A percentile compares a stretch with the other conserved stretches of the same genome.
Conservation (phyloP, 2,888 invertebrate genomes). For the Oscheius onirici region DNA sequence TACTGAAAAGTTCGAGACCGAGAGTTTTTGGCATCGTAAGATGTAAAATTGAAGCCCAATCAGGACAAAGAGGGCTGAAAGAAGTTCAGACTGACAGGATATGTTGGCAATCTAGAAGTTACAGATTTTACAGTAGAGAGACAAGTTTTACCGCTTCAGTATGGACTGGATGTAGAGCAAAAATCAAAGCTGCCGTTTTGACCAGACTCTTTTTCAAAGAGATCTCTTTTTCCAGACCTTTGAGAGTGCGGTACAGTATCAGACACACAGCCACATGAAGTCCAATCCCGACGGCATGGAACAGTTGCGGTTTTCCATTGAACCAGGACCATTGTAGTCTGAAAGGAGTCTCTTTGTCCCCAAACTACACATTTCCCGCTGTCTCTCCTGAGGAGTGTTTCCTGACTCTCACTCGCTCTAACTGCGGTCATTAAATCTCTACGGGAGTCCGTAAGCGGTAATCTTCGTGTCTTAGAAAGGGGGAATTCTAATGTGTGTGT, state of each 20-base stretch:
- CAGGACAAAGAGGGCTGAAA: constrained; percentile 84
- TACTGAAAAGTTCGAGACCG: constrained; percentile 75
- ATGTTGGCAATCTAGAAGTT: constrained; percentile 81
- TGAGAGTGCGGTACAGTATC: constrained; percentile 44
- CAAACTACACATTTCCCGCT: neutral
- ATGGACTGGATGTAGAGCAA: constrained; percentile 91
- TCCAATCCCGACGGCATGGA: constrained; percentile 82
- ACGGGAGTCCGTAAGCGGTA: too few relatives aligned
- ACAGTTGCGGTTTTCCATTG: constrained; percentile 74
- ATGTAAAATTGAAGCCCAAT: constrained; percentile 70
- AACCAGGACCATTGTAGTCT: constrained; percentile 77
- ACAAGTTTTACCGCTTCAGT: constrained; percentile 81
- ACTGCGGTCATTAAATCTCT: too few relatives aligned
- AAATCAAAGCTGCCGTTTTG: constrained; percentile 79
- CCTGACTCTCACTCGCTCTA: too few relatives aligned
- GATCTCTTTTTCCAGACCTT: neutral
- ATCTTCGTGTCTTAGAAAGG: too few relatives aligned
- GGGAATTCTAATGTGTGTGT: too few relatives aligned
- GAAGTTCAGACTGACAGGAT: constrained; percentile 90
- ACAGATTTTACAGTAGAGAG: neutral
- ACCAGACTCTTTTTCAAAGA: constrained; percentile 13
- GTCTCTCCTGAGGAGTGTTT: too few relatives aligned
- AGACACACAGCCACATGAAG: constrained; percentile 80
- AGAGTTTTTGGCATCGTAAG: neutral
- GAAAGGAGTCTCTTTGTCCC: constrained; percentile 44